These are phyloP conservation scores for Hippocampus mohnikei DNA, from an alignment of 2,113 vertebrate species.

Conservation along the genomic window DNA sequence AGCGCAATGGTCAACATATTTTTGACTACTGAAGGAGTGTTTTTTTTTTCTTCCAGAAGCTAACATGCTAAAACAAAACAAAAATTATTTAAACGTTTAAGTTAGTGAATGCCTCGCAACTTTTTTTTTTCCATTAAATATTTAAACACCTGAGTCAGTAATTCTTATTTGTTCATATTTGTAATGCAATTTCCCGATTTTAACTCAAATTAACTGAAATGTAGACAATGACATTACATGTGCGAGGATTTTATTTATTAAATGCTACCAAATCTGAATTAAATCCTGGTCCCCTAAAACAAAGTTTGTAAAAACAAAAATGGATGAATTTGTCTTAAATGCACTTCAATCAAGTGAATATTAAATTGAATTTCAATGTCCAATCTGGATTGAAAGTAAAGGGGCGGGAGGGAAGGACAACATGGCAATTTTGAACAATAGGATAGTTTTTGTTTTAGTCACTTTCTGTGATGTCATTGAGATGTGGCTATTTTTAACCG, in stretches of 20 bases:
- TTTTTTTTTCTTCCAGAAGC: background rate
- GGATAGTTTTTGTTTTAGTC: background rate
- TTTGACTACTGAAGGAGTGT: background rate
- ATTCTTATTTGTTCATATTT: too few species aligned
- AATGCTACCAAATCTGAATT: background rate
- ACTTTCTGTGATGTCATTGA: background rate
- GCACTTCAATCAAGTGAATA: background rate
- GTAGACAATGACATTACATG: too few species aligned
- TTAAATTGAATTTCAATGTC: background rate
- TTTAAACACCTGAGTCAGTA: too few species aligned
- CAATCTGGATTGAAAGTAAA: background rate
- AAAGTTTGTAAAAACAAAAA: background rate
- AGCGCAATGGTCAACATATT: background rate
- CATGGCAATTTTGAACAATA: background rate
- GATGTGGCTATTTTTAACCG: background rate
- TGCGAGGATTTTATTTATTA: too few species aligned
- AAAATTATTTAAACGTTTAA: background rate
- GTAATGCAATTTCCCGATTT: too few species aligned
- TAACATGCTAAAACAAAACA: background rate
- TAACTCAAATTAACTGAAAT: too few species aligned
- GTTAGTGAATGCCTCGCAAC: background rate
- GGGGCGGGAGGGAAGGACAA: background rate
- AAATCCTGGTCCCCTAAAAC: background rate
- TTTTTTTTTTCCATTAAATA: background rate
- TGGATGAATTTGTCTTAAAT: too few species aligned